Evolutionary conservation across 1,140 invertebrate species (phyloP).

Genomic region (Drosophila nigrodunni): DNA sequence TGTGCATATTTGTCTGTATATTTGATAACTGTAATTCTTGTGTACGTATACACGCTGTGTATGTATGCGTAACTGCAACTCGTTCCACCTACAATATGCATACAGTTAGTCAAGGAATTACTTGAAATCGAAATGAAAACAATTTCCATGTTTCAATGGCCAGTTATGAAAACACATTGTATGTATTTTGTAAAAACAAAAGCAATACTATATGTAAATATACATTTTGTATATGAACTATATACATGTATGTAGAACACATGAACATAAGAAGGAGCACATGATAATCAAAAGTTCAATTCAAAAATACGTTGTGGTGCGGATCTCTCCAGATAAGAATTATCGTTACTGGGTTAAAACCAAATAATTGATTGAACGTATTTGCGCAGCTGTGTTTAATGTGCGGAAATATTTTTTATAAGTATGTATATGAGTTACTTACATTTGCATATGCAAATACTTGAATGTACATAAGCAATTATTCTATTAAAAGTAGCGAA

Average conservation of each 20-base stretch:
- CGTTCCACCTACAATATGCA: conserved; percentile 4
- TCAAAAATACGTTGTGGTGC: background rate
- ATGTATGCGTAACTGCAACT: background rate
- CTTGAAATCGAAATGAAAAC: background rate
- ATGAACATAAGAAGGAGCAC: no score
- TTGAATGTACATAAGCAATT: conserved; percentile 18
- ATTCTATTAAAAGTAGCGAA: conserved; percentile 34
- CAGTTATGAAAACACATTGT: no score
- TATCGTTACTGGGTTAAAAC: background rate
- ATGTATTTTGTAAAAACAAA: no score
- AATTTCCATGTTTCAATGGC: no score
- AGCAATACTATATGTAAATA: no score
- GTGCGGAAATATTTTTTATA: conserved; percentile 19
- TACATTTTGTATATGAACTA: no score
- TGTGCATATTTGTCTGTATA: conserved; percentile 1
- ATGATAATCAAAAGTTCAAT: no score
- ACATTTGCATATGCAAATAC: background rate
- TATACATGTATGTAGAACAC: no score
- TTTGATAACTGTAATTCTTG: background rate
- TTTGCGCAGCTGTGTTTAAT: conserved; percentile 52
- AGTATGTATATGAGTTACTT: background rate
- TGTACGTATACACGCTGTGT: background rate
- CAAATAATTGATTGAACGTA: conserved; percentile 10
- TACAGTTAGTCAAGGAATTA: background rate
- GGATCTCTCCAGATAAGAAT: background rate